phyloP scores from a whole-genome alignment of 2,113 vertebrate species.

The Bujurquina vittata region DNA sequence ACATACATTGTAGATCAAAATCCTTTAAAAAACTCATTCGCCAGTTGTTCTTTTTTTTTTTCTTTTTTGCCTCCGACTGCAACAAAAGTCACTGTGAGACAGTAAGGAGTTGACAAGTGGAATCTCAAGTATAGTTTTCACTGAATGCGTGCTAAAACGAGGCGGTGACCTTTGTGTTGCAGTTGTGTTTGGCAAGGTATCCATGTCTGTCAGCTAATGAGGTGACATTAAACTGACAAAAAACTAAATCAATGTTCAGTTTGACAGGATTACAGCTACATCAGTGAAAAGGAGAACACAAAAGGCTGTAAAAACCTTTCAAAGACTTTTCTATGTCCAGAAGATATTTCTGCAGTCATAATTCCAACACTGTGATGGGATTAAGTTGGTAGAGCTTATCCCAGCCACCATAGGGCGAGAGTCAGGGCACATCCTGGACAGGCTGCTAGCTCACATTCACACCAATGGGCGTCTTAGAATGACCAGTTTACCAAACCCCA shows the following conservation, averaged over 20 bases:
- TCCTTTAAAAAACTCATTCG: background rate
- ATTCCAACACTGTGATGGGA: background rate
- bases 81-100: conserved; percentile 1
- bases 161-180: conserved; percentile 21
- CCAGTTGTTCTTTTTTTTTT: background rate
- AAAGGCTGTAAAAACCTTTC: background rate
- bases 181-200: background rate
- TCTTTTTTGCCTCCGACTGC: background rate
- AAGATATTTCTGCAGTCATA: background rate
- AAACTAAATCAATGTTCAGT: background rate
- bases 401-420: too few relatives aligned
- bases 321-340: background rate
- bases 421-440: too few relatives aligned
- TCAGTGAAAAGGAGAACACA: background rate
- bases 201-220: conserved; percentile 25
- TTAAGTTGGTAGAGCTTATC: background rate
- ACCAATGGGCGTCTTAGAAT: too few relatives aligned
- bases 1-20: conserved; percentile 43
- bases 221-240: conserved; percentile 11
- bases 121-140: background rate
- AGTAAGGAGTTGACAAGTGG: background rate
- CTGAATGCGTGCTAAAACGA: background rate
- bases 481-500: too few relatives aligned
- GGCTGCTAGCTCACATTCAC: too few relatives aligned
- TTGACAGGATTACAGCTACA: background rate